Evolutionary conservation across 2,113 vertebrate genomes (phyloP).

Genomic region (Capreolus pygargus): DNA sequence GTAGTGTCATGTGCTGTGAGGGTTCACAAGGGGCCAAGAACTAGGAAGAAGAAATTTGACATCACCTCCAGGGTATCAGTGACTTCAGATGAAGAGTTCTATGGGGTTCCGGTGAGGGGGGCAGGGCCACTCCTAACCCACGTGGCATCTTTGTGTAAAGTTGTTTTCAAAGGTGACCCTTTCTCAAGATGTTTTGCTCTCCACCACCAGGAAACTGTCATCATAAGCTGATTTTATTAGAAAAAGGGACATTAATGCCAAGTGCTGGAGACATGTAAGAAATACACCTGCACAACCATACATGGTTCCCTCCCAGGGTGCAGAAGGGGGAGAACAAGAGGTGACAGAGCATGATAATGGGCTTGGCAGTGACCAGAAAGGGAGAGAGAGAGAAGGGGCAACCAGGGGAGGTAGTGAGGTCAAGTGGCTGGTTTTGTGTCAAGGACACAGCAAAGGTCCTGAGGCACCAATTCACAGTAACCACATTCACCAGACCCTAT

Average conservation of each 20-base stretch:
- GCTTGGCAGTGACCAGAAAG: neutral
- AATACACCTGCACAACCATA: conserved; percentile 23
- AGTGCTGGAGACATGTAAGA: conserved; percentile 3
- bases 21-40: neutral
- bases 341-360: neutral
- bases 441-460: conserved; percentile 46
- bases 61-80: neutral
- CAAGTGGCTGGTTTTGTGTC: conserved; percentile 44
- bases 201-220: conserved; percentile 31
- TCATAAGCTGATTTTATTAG: conserved; percentile 46
- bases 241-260: conserved; percentile 51
- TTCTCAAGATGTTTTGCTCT: conserved; percentile 34
- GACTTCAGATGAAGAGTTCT: neutral
- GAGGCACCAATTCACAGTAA: conserved; percentile 62
- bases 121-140: neutral
- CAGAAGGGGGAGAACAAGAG: neutral
- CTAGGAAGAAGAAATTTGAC: neutral
- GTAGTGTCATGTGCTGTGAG: neutral
- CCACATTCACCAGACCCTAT: conserved; percentile 36
- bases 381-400: neutral
- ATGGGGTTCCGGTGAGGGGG: neutral
- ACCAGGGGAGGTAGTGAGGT: conserved; percentile 59
- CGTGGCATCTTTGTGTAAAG: neutral
- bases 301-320: neutral
- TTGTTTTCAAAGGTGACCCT: neutral